Conservation (phyloP, 1,140 invertebrate genomes). For the Whitmania pigra region DNA sequence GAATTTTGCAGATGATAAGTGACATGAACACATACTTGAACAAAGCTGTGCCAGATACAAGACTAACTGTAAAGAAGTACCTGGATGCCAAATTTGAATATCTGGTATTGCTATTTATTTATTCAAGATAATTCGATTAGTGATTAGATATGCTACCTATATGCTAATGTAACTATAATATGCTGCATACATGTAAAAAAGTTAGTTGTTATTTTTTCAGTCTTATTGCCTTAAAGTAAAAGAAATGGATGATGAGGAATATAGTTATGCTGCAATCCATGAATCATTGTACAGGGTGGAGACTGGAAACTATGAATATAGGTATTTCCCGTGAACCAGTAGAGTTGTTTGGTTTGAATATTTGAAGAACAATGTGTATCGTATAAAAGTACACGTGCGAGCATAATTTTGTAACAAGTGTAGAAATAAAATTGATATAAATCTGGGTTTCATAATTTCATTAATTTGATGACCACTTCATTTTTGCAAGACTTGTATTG, state of each 20-base stretch:
- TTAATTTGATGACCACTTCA: not conserved
- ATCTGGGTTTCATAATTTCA: not conserved
- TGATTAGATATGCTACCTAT: not conserved
- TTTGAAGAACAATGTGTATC: not conserved
- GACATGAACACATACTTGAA: slow-evolving; percentile 89
- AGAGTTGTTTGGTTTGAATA: not conserved
- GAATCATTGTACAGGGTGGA: slow-evolving; percentile 93
- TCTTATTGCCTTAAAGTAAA: slow-evolving; percentile 88
- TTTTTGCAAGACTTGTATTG: slow-evolving; percentile 58
- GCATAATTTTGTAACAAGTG: not conserved
- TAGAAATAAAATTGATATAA: not conserved
- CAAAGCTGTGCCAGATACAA: slow-evolving; percentile 94
- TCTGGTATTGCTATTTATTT: slow-evolving; percentile 43
- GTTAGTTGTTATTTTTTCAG: slow-evolving; percentile 30
- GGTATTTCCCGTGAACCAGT: slow-evolving; percentile 44
- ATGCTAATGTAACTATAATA: too few relatives aligned
- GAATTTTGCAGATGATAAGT: slow-evolving; percentile 57
- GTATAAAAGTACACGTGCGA: too few relatives aligned
- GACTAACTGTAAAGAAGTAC: slow-evolving; percentile 91
- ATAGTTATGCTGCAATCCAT: slow-evolving; percentile 74
- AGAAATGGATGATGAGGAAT: slow-evolving; percentile 97
- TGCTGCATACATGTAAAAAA: not conserved
- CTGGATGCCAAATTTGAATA: slow-evolving; percentile 95
- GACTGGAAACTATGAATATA: slow-evolving; percentile 97
- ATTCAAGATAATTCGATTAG: too few relatives aligned